Base-by-base conservation (phyloP, 2,888 invertebrate species). In the Scelioninae gen. 1 region DNA sequence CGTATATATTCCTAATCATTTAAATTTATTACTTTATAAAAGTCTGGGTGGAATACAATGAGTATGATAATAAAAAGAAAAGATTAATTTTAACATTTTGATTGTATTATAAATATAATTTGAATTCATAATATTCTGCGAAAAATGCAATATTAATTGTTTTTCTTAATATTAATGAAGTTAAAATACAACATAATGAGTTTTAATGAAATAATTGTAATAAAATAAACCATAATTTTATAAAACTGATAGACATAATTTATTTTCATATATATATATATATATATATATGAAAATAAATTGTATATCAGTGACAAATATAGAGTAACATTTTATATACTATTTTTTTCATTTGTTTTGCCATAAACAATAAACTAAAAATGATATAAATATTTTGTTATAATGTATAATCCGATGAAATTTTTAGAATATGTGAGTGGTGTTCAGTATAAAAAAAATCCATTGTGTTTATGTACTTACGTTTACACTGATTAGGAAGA, bases 401-500 rank as follows among this genome's bases (percentile, higher is more conserved):
- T 7, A 34, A 23, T 29, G 29, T 43, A 1, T 23, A 38, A 32
- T 43, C 15, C 3, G 10, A 32, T 13, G 53, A 29, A 10, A 2
- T 65, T 49, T 49, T 34, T 10, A 43, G 23, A 31, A 45, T 4
- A 47, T 23, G 45, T 55, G 55, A 31, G 45, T 16, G 15, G 38
- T 49, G 11, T 56, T 9, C 4, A 4, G 23, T 23, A 23, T 23
- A 4, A 23, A 34, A 43, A 69, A 56, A 56, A 71, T 58, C 29
- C 47, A 11, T 58, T 60, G 51, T 76, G 32, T 60, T 49, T 58
- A 40, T 53, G 62, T 91, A 95, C 96, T 96, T 93, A 96, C 96
- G 92, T 96, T 96, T 85, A 96, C 92, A 85, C 95, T 94, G 87
- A 95, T 93, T 66, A 96, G 94, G 92, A 97, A 96, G 91, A 96